Conservation (phyloP, 2,113 vertebrate species). For the Mus musculus region GRCm39 chrX:60035001-60035500, state of each 20-base stretch:
- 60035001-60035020: background rate
- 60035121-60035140: background rate
- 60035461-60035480: background rate
- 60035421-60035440: background rate
- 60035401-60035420: background rate
- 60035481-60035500: constrained; percentile 16
- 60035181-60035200: background rate
- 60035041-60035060: background rate
- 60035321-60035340: background rate
- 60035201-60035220: background rate
- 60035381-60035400: background rate
- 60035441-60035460: background rate
- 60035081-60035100: background rate
- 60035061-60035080: background rate
- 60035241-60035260: background rate
- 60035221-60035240: background rate
- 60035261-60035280: background rate
- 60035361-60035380: background rate
- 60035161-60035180: background rate
- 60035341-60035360: background rate
- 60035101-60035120: background rate
- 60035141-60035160: background rate
- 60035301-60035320: background rate
- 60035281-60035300: background rate
- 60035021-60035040: background rate